These are phyloP conservation scores for Taurulus bubalis DNA, from an alignment of 2,113 vertebrate genomes.

Conservation along the genomic window DNA sequence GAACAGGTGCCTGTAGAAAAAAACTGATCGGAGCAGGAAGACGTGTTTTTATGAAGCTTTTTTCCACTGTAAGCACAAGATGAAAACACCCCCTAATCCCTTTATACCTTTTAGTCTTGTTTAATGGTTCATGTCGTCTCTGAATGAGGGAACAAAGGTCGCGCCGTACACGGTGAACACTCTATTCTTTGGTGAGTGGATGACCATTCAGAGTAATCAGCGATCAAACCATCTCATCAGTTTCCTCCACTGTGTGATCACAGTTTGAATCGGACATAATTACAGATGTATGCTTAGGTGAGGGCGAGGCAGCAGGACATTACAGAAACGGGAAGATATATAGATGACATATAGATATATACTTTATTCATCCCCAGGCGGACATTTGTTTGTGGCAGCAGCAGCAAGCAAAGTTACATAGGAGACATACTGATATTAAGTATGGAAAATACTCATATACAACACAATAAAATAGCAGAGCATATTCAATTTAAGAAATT, in stretches of 20 bases:
- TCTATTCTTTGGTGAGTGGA: slow-evolving; percentile 22
- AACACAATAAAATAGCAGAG: no score
- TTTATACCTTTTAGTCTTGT: background rate
- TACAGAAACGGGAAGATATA: background rate
- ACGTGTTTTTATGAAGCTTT: background rate
- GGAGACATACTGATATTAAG: no score
- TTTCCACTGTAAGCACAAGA: background rate
- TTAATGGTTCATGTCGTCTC: background rate
- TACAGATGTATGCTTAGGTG: slow-evolving; percentile 14
- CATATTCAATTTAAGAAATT: no score
- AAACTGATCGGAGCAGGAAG: no score
- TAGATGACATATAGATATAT: no score
- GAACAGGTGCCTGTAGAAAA: no score
- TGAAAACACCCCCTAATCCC: background rate
- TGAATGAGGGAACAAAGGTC: background rate
- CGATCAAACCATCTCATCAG: slow-evolving; percentile 35
- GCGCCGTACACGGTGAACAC: background rate
- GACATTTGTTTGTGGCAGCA: no score
- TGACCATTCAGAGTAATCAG: slow-evolving; percentile 38
- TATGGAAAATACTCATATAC: no score
- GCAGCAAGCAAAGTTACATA: no score
- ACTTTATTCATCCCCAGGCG: no score
- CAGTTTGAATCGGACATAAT: slow-evolving; percentile 18
- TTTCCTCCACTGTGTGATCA: slow-evolving; percentile 26
- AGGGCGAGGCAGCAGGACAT: background rate